Base-by-base conservation (phyloP, 2,888 invertebrate genomes). In the Alitta virens region DNA sequence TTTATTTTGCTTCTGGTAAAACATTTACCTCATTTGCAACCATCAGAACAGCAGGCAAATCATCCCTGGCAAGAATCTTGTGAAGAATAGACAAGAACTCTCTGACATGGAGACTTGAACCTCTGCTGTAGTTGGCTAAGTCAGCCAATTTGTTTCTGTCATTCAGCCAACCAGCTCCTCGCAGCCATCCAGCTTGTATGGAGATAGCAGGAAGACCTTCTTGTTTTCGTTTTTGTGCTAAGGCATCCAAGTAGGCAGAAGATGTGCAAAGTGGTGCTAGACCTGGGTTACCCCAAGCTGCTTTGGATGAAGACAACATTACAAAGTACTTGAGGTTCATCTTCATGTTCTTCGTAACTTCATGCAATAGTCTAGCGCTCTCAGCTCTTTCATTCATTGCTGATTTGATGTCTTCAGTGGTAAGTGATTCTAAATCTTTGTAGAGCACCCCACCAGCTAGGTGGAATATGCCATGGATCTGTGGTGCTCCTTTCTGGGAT, bases 1-100 rank as follows among this genome's bases (percentile, higher is more conserved):
- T 40, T 40, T 16, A 40, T 14, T 14, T n/a, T n/a, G n/a, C n/a
- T n/a, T n/a, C n/a, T n/a, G n/a, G 50, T 14, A 52, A 52, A 7
- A 24, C 9, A n/a, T 25, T 56, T 53, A 60, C 60, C 60, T 60
- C 49, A 53, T 60, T 53, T 1, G 49, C 40, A 40, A 60, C 24
- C n/a, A 26, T 40, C 18, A 60, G 38, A n/a, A 60, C 60, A 23
- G 60, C 23, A 1, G 60, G 60, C 24, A 42, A n/a, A 40, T 60
- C 60, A 21, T 26, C 18, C n/a, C 7, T 12, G 23, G 3, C 26
- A 18, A 60, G 52, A 9, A 60, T 12, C 26, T 42, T 51, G 14
- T 60, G 40, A 9, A 60, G 60, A n/a, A 53, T 25, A 23, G 46
- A 51, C 14, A 60, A 38, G 60, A 42, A 52, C 25, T 52, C 53